Evolutionary conservation across 2,113 vertebrate genomes (phyloP).

Genomic region (Leptobrachium ailaonicum): DNA sequence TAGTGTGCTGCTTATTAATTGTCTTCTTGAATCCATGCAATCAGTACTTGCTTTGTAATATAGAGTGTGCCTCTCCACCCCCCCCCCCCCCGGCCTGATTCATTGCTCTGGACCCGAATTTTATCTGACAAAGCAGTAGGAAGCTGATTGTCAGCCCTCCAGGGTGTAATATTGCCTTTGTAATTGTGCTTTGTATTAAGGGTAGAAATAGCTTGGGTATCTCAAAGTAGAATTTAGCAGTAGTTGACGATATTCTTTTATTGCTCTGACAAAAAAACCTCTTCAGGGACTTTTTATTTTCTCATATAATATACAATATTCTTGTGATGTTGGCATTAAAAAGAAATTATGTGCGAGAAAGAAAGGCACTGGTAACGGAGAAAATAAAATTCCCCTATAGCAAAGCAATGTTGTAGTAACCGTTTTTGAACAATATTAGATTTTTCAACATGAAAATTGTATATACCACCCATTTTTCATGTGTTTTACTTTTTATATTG

Average conservation of each 20-base stretch:
- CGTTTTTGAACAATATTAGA: no score
- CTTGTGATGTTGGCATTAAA: no score
- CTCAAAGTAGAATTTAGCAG: not conserved
- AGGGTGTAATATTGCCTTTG: conserved; percentile 2
- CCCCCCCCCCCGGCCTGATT: not conserved
- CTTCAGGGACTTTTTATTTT: not conserved
- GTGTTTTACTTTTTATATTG: no score
- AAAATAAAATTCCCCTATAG: no score
- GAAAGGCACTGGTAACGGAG: no score
- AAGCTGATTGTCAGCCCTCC: conserved; percentile 10
- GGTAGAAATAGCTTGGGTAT: not conserved
- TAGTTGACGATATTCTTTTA: not conserved
- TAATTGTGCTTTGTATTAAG: conserved; percentile 21
- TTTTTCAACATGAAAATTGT: no score
- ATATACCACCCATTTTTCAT: no score
- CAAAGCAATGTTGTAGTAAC: no score
- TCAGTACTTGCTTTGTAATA: not conserved
- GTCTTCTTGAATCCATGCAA: not conserved
- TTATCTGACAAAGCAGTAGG: conserved; percentile 30
- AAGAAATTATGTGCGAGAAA: no score
- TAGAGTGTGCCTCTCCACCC: not conserved
- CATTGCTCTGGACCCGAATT: not conserved
- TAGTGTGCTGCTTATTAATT: not conserved
- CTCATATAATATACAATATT: not conserved
- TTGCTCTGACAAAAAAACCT: conserved; percentile 5